Evolutionary conservation across 2,797 vertebrate genomes (phyloP), one percentile per base, ranked within the genome.

Genomic region (Mus caroli): DNA sequence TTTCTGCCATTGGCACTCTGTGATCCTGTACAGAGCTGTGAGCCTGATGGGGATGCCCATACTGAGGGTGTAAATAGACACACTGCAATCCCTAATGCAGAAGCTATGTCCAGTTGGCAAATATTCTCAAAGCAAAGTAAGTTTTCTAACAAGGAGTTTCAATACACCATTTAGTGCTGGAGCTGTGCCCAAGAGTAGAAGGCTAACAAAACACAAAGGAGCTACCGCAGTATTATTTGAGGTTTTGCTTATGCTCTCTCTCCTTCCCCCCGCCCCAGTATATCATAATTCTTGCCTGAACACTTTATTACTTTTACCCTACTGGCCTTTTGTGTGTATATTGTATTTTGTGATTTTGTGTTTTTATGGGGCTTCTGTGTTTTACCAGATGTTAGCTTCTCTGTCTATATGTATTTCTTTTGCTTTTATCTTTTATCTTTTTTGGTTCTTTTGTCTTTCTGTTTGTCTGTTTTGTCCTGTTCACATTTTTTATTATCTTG

Each of bases 211-310:
- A 62, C 1, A 31, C 62, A 17, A n/a, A 17, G 64, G 15, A 69
- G n/a, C 31, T 17, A 69, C 34, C 14, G 62, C 28, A 64, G 62
- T 13, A 31, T 64, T 31, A 64, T 64, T 31, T 64, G 28, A 64
- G 34, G 31, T n/a, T 69, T 69, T n/a, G 12, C 6, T 69, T 5
- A 69, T n/a, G 4, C 67, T 19, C 2, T 69, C 15, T 69, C 15
- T 69, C 34, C 15, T 6, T n/a, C 3, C 12, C 12, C 26, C 28
- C 5, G 11, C 28, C 12, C 26, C 0, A 9, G 26, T 69, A 6
- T n/a, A 14, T 69, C 67, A n/a, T 69, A 69, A n/a, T 69, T 34
- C 67, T 69, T 69, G 34, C 14, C 15, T 69, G 62, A 64, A 64
- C 1, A 14, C 12, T 64, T 64, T 13, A 15, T n/a, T 69, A n/a